Evolutionary conservation across 2,113 vertebrate genomes (phyloP).

Genomic region (Channa maculata): DNA sequence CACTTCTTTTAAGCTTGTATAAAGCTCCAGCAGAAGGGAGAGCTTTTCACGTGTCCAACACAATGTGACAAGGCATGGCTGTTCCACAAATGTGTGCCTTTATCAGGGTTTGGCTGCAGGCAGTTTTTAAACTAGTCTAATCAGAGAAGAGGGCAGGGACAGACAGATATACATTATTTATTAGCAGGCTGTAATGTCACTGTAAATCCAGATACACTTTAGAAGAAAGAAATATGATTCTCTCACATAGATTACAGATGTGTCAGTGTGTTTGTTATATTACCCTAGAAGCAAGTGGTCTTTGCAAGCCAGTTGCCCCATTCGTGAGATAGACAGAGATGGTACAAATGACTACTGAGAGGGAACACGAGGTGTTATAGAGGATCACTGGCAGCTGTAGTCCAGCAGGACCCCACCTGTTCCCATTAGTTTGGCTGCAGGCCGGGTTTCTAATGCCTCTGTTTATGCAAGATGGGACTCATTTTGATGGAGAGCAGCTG

Average conservation of each 20-base stretch:
- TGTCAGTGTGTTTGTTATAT: constrained; percentile 52
- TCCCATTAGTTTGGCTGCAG: constrained; percentile 53
- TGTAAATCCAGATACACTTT: constrained; percentile 69
- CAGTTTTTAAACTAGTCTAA: constrained; percentile 58
- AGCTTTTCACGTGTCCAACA: constrained; percentile 33
- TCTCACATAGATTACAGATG: constrained; percentile 34
- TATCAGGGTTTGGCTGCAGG: constrained; percentile 67
- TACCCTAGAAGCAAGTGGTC: constrained; percentile 30
- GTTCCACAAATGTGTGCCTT: constrained; percentile 80
- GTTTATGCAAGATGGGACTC: constrained; percentile 66
- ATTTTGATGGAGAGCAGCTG: constrained; percentile 42
- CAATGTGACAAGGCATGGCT: constrained; percentile 48
- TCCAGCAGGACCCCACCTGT: constrained; percentile 51
- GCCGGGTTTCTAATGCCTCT: constrained; percentile 54
- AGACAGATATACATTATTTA: constrained; percentile 56
- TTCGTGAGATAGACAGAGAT: constrained; percentile 8
- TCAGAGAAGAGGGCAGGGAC: constrained; percentile 27
- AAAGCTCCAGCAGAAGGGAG: constrained; percentile 29
- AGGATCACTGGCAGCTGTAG: constrained; percentile 68
- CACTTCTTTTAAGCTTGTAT: constrained; percentile 35
- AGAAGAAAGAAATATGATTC: constrained; percentile 35
- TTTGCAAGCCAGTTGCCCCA: constrained; percentile 11
- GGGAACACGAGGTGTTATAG: constrained; percentile 47
- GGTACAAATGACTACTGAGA: constrained; percentile 49
- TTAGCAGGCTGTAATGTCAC: constrained; percentile 57